phyloP scores from a whole-genome alignment of 2,888 invertebrate species.

The Meiosimyza platycephala region DNA sequence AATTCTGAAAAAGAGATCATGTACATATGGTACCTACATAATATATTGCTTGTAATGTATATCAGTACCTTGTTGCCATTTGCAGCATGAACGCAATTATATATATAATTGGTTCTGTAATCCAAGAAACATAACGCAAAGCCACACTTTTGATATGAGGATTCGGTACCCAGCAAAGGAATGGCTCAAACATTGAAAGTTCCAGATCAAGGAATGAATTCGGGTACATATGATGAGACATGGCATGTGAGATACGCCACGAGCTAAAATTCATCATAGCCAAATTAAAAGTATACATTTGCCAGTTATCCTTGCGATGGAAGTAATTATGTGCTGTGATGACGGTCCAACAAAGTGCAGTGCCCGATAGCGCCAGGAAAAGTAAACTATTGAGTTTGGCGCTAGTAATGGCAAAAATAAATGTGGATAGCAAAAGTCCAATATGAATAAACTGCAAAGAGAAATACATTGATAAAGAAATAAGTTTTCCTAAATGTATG shows the following conservation, averaged over 20 bases:
- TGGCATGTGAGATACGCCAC: slow-evolving; percentile 80
- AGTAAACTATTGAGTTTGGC: slow-evolving; percentile 60
- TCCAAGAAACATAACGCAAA: slow-evolving; percentile 69
- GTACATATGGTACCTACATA: background rate
- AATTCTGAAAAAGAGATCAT: slow-evolving; percentile 50
- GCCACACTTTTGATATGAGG: slow-evolving; percentile 69
- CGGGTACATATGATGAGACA: slow-evolving; percentile 84
- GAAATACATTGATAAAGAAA: background rate
- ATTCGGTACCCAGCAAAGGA: slow-evolving; percentile 74
- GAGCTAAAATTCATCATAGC: slow-evolving; percentile 73
- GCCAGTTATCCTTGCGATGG: slow-evolving; percentile 80
- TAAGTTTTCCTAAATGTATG: background rate
- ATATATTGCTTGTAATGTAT: background rate
- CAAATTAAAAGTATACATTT: slow-evolving; percentile 83
- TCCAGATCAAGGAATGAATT: slow-evolving; percentile 83
- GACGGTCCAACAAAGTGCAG: slow-evolving; percentile 71
- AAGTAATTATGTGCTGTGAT: slow-evolving; percentile 81
- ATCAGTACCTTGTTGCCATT: slow-evolving; percentile 57
- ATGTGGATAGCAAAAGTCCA: slow-evolving; percentile 62
- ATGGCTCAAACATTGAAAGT: slow-evolving; percentile 76
- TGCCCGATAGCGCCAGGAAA: slow-evolving; percentile 68
- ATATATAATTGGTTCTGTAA: slow-evolving; percentile 68
- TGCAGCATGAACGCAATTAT: slow-evolving; percentile 55
- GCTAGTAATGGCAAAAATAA: slow-evolving; percentile 62
- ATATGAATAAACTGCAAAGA: slow-evolving; percentile 63